These are phyloP conservation scores for Nycticryphes semicollaris DNA, from an alignment of 2,113 vertebrate species.

Conservation along the genomic window DNA sequence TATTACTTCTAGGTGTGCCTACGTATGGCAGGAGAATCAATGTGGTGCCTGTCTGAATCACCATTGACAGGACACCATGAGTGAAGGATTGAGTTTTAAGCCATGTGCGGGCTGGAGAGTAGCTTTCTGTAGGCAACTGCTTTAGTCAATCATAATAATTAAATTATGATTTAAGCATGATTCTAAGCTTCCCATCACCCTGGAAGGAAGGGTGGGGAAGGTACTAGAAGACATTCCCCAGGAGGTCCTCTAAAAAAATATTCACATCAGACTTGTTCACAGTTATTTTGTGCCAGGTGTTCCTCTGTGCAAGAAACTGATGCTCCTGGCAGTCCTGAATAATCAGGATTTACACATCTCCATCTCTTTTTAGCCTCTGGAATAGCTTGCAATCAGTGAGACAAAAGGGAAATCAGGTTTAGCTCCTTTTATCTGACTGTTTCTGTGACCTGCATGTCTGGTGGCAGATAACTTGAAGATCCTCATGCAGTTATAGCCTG, in stretches of 20 bases:
- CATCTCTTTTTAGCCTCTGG: neutral
- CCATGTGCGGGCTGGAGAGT: neutral
- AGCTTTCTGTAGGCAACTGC: neutral
- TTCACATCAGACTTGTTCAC: neutral
- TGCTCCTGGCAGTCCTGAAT: neutral
- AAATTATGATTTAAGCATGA: neutral
- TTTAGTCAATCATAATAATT: neutral
- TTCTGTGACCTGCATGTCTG: neutral
- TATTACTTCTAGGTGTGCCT: neutral
- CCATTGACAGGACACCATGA: no score
- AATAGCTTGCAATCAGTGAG: neutral
- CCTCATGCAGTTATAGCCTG: neutral
- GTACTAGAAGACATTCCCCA: neutral
- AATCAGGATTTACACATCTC: neutral
- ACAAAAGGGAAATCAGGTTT: neutral
- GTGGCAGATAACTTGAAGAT: neutral
- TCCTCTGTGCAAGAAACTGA: neutral
- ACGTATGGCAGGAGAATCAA: rapidly evolving
- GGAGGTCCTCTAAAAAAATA: neutral
- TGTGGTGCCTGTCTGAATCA: neutral
- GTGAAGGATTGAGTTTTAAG: neutral
- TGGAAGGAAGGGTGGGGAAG: neutral
- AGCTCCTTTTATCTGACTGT: neutral
- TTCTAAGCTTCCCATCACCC: neutral
- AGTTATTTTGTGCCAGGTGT: neutral